These are phyloP conservation scores for Dendrophyllia cribrosa DNA, from an alignment of 64 coral and sea anemone genomes.

Conservation along the genomic window DNA sequence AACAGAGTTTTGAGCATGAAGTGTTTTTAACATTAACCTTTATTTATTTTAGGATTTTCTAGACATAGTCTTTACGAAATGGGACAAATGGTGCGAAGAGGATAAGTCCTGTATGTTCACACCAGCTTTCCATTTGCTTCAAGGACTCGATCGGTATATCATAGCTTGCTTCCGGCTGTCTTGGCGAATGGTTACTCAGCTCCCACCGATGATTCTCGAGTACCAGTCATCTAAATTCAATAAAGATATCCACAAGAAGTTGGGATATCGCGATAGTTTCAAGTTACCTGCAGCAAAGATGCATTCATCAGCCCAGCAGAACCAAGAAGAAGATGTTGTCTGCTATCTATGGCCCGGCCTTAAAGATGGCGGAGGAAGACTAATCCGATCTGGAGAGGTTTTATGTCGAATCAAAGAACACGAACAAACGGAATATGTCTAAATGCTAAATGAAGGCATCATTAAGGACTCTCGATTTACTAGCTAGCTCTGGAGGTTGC, in stretches of 20 bases:
- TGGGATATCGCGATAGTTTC: no score
- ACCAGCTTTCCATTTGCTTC: background rate
- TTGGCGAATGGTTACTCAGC: background rate
- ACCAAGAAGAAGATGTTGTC: background rate
- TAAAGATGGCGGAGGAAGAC: background rate
- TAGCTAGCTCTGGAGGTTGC: no score
- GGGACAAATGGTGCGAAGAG: background rate
- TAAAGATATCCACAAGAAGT: background rate
- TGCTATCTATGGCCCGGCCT: constrained; percentile 8
- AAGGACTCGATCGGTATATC: background rate
- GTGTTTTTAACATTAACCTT: no score
- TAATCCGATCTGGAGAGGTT: background rate
- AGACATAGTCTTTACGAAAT: background rate
- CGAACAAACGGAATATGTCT: no score
- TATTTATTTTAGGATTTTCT: no score
- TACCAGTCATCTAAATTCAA: background rate
- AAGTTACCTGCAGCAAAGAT: background rate
- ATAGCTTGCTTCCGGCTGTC: background rate
- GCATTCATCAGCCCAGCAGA: background rate
- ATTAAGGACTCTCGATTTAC: no score
- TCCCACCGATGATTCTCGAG: background rate
- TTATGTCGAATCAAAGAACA: background rate
- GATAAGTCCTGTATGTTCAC: background rate
- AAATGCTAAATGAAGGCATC: no score
- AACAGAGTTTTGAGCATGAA: no score